These are phyloP conservation scores for Laupala kohalensis DNA, from an alignment of 1,140 invertebrate species.

Conservation along the genomic window DNA sequence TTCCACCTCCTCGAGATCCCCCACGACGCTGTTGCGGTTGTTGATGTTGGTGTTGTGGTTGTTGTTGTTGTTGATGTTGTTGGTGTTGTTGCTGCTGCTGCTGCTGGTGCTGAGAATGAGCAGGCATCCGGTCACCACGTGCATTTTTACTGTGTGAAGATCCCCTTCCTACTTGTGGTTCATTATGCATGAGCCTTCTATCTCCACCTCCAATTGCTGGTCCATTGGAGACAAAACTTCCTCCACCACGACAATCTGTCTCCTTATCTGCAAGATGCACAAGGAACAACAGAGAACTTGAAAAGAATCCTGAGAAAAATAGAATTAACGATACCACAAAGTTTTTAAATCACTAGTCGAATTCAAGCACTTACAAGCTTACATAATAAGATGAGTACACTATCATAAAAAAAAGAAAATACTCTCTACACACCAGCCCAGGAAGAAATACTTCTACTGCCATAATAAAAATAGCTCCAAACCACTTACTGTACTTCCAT, in stretches of 20 bases:
- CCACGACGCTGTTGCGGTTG: neutral
- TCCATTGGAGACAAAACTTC: neutral
- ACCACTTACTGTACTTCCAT: no score
- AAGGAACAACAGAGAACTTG: neutral
- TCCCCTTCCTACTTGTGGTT: neutral
- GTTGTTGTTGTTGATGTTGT: neutral
- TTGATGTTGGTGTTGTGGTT: neutral
- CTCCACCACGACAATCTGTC: neutral
- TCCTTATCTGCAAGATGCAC: neutral
- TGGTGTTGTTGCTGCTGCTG: neutral
- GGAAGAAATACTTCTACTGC: no score
- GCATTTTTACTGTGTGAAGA: neutral
- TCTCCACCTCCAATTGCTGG: neutral
- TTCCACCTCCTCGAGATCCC: neutral
- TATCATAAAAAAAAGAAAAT: no score
- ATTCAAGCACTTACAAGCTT: no score
- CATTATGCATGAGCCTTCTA: neutral
- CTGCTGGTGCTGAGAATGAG: neutral
- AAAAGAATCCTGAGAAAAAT: no score
- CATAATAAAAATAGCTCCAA: no score
- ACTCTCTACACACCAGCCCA: no score
- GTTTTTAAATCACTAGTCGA: no score
- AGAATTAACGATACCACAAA: no score
- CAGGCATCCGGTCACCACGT: neutral
- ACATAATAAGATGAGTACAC: no score